Evolutionary conservation across 2,797 vertebrate genomes (phyloP), one percentile per base, ranked within the genome.

Genomic region (Cichlasoma orientale): DNA sequence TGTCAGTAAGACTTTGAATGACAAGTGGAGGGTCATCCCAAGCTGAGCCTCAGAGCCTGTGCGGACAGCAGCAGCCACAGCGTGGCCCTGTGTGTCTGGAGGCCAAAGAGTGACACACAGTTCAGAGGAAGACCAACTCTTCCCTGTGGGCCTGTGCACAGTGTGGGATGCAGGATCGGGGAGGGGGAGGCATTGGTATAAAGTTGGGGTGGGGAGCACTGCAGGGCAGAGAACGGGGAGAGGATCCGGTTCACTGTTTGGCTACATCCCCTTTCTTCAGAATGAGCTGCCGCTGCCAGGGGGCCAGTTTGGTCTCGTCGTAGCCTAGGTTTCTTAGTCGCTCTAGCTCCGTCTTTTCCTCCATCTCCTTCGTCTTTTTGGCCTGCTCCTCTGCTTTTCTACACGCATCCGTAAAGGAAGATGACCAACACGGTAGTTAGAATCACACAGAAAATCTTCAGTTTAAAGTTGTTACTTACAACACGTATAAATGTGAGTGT

Each of bases 261-360:
- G 96, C 95, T 91, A 97, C 95, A 85, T 99, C 98, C 87, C 98
- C 98, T 93, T 99, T 99, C 96, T 97, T 99, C 90, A 99, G 95
- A 92, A 99, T 97, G 91, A 99, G 96, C 95, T 99, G 98, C 88
- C 97, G 94, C 91, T 99, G 98, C 98, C 98, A 99, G 44, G 98
- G 98, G 0, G 98, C 97, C 92, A 99, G 95, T 92, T 99, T 99
- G 90, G 95, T 96, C 90, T 99, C 98, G 16, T 99, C 98, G 19
- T 98, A 99, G 87, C 98, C 98, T 66, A 99, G 93, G 83, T 96
- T 98, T 83, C 97, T 95, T 93, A 99, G 95, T 90, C 96, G 97
- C 93, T 99, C 98, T 14, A 93, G 95, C 91, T 99, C 98, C 3
- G 95, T 95, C 88, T 96, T 98, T 88, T 97, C 97, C 86, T 96